Conservation (phyloP, 2,113 vertebrate species). For the Callochromis pleurospilus region DNA sequence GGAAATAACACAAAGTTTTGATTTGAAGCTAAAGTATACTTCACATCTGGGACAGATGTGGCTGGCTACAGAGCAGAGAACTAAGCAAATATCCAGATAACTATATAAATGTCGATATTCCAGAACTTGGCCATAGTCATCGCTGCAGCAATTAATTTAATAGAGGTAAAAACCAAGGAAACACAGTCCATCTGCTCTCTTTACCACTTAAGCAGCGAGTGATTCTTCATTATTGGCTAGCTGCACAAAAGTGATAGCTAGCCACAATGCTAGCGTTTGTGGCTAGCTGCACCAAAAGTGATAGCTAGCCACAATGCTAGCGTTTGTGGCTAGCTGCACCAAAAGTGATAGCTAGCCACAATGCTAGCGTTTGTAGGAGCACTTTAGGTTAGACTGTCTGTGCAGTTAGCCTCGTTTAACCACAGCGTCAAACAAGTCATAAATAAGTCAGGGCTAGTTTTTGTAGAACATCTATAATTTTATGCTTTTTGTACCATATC, state of each 20-base stretch:
- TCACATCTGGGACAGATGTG: neutral
- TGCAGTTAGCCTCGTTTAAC: neutral
- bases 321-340: accelerated
- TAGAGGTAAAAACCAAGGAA: neutral
- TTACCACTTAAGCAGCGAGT: neutral
- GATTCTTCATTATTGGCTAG: accelerated
- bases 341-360: neutral
- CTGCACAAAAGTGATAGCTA: neutral
- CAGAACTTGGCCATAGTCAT: neutral
- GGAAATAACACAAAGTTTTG: neutral
- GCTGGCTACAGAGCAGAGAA: neutral
- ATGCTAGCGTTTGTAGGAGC: neutral
- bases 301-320: neutral
- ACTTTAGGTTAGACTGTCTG: neutral
- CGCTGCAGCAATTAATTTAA: neutral
- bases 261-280: neutral
- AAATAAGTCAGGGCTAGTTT: neutral
- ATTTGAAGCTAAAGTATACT: neutral
- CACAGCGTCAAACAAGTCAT: neutral
- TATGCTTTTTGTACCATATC: neutral
- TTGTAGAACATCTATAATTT: accelerated
- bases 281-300: accelerated
- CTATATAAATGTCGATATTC: neutral
- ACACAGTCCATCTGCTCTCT: neutral
- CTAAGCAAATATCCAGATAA: neutral